Conservation (phyloP, 2,888 invertebrate genomes). For the Dynastes hyllus region DNA sequence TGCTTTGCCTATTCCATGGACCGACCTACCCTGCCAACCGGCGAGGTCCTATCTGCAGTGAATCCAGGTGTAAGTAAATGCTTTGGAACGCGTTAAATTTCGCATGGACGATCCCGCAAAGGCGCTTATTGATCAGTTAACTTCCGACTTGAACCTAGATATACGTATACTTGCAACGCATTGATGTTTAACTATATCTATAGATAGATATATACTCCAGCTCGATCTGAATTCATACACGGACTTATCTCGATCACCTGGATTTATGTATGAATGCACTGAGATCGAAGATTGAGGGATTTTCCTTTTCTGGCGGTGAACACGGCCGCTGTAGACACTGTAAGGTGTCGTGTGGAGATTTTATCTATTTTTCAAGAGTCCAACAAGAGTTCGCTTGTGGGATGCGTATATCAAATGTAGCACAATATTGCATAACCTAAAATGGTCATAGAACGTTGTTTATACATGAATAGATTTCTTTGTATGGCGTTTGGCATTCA, state of each 20-base stretch:
- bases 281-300: slow-evolving; percentile 1
- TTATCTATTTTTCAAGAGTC: not conserved
- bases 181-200: not conserved
- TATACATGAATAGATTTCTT: not conserved
- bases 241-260: slow-evolving; percentile 1
- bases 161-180: not conserved
- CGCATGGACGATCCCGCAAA: slow-evolving; percentile 53
- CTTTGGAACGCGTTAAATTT: slow-evolving; percentile 50
- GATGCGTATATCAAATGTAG: not conserved
- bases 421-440: not conserved
- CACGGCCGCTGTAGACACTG: not conserved
- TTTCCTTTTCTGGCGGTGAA: not conserved
- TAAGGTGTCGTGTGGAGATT: not conserved
- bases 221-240: not conserved
- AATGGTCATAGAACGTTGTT: not conserved
- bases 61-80: slow-evolving; percentile 54
- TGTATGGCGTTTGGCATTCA: too few relatives aligned
- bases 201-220: not conserved
- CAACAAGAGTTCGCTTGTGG: not conserved
- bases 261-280: slow-evolving; percentile 13
- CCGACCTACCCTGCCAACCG: not conserved
- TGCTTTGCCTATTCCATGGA: not conserved
- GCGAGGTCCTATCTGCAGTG: slow-evolving; percentile 8
- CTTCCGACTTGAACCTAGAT: slow-evolving; percentile 45
- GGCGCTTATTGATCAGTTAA: slow-evolving; percentile 50